Evolutionary conservation across 2,113 vertebrate species (phyloP), one percentile per base, ranked within the genome.

Genomic region (Notiomystis cincta): DNA sequence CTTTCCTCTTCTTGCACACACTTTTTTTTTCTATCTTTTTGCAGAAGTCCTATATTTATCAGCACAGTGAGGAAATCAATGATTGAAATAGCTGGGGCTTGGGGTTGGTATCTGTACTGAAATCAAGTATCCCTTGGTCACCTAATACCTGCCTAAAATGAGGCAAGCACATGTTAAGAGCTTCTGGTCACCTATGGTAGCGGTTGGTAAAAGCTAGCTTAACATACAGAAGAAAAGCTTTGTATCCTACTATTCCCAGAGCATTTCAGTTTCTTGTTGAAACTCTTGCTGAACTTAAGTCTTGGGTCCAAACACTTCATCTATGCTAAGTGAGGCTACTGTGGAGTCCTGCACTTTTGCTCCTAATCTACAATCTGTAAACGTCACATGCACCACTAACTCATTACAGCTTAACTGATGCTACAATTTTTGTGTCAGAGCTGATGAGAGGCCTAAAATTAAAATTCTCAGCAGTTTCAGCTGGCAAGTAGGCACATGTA

Each of bases 361-460:
- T 97, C 50, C 75, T 96, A 33, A 69, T 81, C 83, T 91, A 13
- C 44, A 58, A 25, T 87, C 81, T 94, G 72, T 79, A 94, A 97
- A 93, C 30, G 85, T 90, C 61, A 76, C 89, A 94, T 51, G 94
- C 85, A 89, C 33, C 62, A 28, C 86, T 91, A 89, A 80, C 91
- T 97, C 90, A 91, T 97, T 94, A 90, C 11, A 2, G 88, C 84
- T 95, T 97, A 97, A 97, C 92, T 78, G 76, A 94, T 95, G 89
- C 42, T 95, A 62, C 93, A 96, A 61, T 96, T 96, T 97, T 95
- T 82, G 82, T 94, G 95, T 97, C 96, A 97, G 62, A 87, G 69
- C 87, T 97, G 96, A 97, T 94, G 90, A 97, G 92, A 95, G 47
- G 45, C 73, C 94, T 97, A 87, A 96, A 97, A 96, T 97, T 97